Evolutionary conservation across 2,113 vertebrate species (phyloP), one percentile per base, ranked within the genome.

Genomic region (Oenanthe oenanthe): DNA sequence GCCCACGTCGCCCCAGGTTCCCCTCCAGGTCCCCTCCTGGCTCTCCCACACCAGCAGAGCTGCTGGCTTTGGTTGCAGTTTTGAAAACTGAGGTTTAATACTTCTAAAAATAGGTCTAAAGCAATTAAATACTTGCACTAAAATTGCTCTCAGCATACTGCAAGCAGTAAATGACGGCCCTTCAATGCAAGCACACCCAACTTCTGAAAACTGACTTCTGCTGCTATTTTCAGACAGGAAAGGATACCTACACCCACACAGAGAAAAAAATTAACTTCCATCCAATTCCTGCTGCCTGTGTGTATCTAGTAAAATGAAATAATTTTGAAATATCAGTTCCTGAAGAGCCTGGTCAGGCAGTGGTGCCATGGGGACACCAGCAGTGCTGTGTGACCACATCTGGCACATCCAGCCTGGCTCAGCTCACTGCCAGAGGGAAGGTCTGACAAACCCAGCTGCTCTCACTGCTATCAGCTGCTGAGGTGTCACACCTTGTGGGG

Each of bases 51-150:
- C 60, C 9, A 0, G 66, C 81, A 88, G 77, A 75, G 54, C 62
- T 87, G n/a, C 74, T 92, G 81, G 47, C 85, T 95, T 75, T 22
- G 74, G 77, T 16, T 68, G 34, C 58, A 70, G 78, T 62, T 95
- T 82, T 76, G 75, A 96, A 95, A 95, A 88, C 87, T 48, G 92
- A 95, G 87, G 71, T 95, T 93, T 96, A 96, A 96, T 94, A 76
- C 67, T 93, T 95, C 94, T 89, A 95, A 95, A 96, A 95, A 95
- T 94, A 95, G 75, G 63, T 58, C 29, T 58, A 51, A 94, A 85
- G 83, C 93, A 95, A 95, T 94, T 95, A 94, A 97, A 95, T 76
- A 58, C 75, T 93, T 71, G 75, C 60, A 80, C 92, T 96, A 92
- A 95, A 96, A 92, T 77, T 71, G 85, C 88, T 94, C 89, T 73